Conservation (phyloP, 2,888 invertebrate species). For the Eledone cirrhosa region DNA sequence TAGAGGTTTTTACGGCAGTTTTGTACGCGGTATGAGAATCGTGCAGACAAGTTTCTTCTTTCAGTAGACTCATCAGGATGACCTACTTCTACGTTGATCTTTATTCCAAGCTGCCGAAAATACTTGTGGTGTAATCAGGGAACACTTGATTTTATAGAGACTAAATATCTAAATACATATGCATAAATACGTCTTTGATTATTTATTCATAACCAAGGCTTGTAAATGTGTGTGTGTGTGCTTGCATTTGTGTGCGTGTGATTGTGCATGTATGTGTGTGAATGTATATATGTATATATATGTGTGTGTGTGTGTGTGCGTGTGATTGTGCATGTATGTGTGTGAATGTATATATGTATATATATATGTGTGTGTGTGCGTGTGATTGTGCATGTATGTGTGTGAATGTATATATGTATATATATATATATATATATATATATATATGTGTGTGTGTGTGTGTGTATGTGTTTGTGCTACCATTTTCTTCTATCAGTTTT, state of each 20-base stretch:
- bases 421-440: background rate
- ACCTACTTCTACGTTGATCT: too few relatives aligned
- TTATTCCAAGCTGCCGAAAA: too few relatives aligned
- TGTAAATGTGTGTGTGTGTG: background rate
- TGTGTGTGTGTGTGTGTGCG: too few relatives aligned
- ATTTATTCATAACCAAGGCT: background rate
- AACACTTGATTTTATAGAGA: too few relatives aligned
- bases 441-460: slow-evolving; percentile 11
- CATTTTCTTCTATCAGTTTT: too few relatives aligned
- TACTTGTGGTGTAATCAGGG: too few relatives aligned
- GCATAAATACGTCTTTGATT: background rate
- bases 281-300: background rate
- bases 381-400: background rate
- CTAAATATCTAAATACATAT: background rate
- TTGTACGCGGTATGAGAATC: too few relatives aligned
- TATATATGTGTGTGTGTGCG: background rate
- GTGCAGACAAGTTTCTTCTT: too few relatives aligned
- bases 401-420: background rate
- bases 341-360: background rate
- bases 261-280: background rate
- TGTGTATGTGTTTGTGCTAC: background rate
- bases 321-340: background rate
- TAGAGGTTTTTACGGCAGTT: too few relatives aligned
- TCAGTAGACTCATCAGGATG: too few relatives aligned
- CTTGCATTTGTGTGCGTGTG: background rate